Percentiles rank a stretch among this genome's conserved stretches.
Evolutionary conservation across 2,888 invertebrate genomes (phyloP).

Genomic region (Dryocosmus kuriphilus): DNA sequence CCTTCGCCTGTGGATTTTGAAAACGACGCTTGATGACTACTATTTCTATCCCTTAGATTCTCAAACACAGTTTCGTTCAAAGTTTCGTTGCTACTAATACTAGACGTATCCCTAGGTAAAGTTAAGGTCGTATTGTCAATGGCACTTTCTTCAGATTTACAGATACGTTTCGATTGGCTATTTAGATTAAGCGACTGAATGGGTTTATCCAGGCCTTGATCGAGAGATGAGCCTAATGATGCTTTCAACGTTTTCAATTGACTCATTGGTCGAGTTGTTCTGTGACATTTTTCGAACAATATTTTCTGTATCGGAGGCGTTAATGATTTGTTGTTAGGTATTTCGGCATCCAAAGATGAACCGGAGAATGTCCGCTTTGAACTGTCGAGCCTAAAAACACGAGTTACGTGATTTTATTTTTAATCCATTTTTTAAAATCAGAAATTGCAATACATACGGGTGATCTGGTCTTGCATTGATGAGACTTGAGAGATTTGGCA

Average conservation of each 20-base stretch:
- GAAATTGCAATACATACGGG: slow-evolving; percentile 59
- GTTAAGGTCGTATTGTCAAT: slow-evolving; percentile 70
- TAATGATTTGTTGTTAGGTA: slow-evolving; percentile 66
- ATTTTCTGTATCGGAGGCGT: slow-evolving; percentile 72
- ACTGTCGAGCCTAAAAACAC: slow-evolving; percentile 69
- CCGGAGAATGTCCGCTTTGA: slow-evolving; percentile 76
- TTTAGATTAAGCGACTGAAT: slow-evolving; percentile 62
- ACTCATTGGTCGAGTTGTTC: slow-evolving; percentile 68
- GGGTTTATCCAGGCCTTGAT: slow-evolving; percentile 74
- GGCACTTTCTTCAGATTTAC: slow-evolving; percentile 75
- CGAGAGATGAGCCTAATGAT: slow-evolving; percentile 73
- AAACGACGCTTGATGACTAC: slow-evolving; percentile 44
- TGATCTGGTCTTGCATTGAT: slow-evolving; percentile 77
- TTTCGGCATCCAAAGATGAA: slow-evolving; percentile 74
- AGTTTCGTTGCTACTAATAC: slow-evolving; percentile 68
- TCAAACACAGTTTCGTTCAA: slow-evolving; percentile 65
- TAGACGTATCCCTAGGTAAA: slow-evolving; percentile 64
- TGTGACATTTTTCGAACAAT: slow-evolving; percentile 71
- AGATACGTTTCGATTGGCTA: slow-evolving; percentile 72
- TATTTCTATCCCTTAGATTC: slow-evolving; percentile 49
- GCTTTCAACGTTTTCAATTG: slow-evolving; percentile 70
- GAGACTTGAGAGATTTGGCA: slow-evolving; percentile 85
- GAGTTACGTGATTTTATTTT: slow-evolving; percentile 25
- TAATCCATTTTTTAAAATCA: not conserved
- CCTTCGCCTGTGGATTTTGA: slow-evolving; percentile 31